phyloP scores from a whole-genome alignment of 2,888 invertebrate species.

The Drymonia ruficornis region DNA sequence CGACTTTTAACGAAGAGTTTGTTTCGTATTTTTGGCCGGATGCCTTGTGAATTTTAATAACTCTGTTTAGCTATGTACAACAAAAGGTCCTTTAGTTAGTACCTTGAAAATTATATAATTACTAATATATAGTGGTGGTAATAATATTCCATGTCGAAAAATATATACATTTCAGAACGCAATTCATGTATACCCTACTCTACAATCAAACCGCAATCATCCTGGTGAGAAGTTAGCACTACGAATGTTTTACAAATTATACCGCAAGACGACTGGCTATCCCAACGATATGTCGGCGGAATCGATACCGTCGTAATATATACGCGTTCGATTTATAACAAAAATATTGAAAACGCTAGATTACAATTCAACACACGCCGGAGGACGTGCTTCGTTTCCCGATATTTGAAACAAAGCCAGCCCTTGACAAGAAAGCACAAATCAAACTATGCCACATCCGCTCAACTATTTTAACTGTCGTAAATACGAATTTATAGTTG shows the following conservation, averaged over 20 bases:
- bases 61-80: slow-evolving; percentile 9
- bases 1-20: slow-evolving; percentile 26
- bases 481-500: slow-evolving; percentile 54
- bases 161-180: too few relatives aligned
- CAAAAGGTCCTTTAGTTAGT: too few relatives aligned
- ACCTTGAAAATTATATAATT: too few relatives aligned
- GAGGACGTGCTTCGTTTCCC: slow-evolving; percentile 69
- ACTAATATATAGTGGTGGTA: too few relatives aligned
- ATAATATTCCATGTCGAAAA: too few relatives aligned
- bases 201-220: too few relatives aligned
- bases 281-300: slow-evolving; percentile 14
- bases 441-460: slow-evolving; percentile 64
- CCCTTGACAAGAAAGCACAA: slow-evolving; percentile 72
- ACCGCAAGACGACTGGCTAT: not conserved
- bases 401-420: slow-evolving; percentile 75
- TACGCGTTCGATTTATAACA: slow-evolving; percentile 57
- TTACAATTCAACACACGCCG: slow-evolving; percentile 69
- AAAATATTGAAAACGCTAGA: slow-evolving; percentile 69
- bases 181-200: too few relatives aligned
- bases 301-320: slow-evolving; percentile 56
- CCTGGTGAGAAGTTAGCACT: not conserved
- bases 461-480: slow-evolving; percentile 57
- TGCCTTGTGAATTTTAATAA: slow-evolving; percentile 26
- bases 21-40: slow-evolving; percentile 18
- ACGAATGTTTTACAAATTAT: slow-evolving; percentile 1